These are phyloP conservation scores for Latheticus oryzae DNA, from an alignment of 2,888 invertebrate species.

Conservation along the genomic window DNA sequence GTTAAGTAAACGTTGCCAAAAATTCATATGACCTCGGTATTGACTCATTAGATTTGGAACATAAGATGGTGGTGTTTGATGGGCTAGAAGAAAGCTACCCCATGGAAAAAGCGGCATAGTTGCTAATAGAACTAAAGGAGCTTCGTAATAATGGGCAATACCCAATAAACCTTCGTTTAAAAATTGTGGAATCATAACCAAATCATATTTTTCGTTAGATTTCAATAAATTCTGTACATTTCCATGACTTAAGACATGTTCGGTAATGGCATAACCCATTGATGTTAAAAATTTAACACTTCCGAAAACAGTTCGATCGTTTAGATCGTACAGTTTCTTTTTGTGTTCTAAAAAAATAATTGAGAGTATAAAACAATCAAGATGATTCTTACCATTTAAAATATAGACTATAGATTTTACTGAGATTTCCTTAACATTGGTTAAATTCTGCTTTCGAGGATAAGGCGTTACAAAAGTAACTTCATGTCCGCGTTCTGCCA, in stretches of 20 bases:
- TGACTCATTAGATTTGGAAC: slow-evolving; percentile 62
- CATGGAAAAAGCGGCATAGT: slow-evolving; percentile 64
- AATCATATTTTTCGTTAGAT: slow-evolving; percentile 58
- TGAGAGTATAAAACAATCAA: too few relatives aligned
- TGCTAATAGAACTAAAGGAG: slow-evolving; percentile 57
- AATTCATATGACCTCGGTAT: slow-evolving; percentile 65
- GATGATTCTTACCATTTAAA: slow-evolving; percentile 9
- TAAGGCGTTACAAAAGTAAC: slow-evolving; percentile 59
- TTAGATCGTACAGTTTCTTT: slow-evolving; percentile 9
- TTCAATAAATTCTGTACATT: slow-evolving; percentile 57
- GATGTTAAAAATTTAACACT: slow-evolving; percentile 44
- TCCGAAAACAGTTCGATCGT: slow-evolving; percentile 4
- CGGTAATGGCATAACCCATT: slow-evolving; percentile 26
- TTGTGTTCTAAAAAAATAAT: slow-evolving; percentile 7
- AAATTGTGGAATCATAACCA: slow-evolving; percentile 64
- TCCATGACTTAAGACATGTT: slow-evolving; percentile 54
- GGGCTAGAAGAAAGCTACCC: slow-evolving; percentile 65
- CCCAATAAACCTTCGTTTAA: slow-evolving; percentile 65
- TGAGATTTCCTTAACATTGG: slow-evolving; percentile 35
- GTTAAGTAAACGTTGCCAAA: slow-evolving; percentile 68
- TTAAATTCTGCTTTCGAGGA: slow-evolving; percentile 48
- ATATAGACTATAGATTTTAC: background rate
- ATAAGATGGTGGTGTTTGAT: slow-evolving; percentile 64
- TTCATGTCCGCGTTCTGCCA: slow-evolving; percentile 64
- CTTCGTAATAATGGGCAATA: slow-evolving; percentile 56